phyloP scores from a whole-genome alignment of 92 coral and sea anemone species.

The Chrysogorgia sp. region DNA sequence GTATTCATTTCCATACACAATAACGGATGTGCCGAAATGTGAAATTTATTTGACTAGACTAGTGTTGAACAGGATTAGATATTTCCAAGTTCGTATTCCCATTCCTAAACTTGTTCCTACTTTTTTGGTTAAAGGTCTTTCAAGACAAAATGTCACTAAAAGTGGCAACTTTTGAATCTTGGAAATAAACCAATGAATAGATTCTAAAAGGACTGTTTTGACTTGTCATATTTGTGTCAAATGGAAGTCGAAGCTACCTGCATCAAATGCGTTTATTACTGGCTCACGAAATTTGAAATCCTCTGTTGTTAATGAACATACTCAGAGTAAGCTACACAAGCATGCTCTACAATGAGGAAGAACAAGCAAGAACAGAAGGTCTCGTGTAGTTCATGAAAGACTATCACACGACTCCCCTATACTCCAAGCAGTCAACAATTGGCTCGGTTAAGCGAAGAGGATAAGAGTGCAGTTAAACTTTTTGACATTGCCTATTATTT shows the following conservation, averaged over 20 bases:
- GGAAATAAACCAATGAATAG: background rate
- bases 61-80: no score
- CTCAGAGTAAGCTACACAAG: conserved; percentile 48
- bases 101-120: no score
- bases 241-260: conserved; percentile 45
- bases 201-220: background rate
- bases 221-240: conserved; percentile 5
- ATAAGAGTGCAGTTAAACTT: conserved; percentile 56
- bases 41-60: no score
- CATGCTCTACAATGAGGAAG: conserved; percentile 51
- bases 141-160: no score
- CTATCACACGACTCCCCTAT: conserved; percentile 46
- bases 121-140: no score
- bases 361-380: conserved; percentile 61
- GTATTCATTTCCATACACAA: no score
- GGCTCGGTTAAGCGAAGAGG: conserved; percentile 56
- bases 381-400: conserved; percentile 37
- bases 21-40: no score
- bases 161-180: background rate
- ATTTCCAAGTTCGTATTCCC: no score
- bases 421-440: conserved; percentile 44
- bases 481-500: conserved; percentile 61
- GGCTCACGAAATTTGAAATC: conserved; percentile 45
- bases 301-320: conserved; percentile 43
- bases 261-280: conserved; percentile 43